Base-by-base conservation (phyloP, 2,888 invertebrate genomes). In the Entomobrya proxima region DNA sequence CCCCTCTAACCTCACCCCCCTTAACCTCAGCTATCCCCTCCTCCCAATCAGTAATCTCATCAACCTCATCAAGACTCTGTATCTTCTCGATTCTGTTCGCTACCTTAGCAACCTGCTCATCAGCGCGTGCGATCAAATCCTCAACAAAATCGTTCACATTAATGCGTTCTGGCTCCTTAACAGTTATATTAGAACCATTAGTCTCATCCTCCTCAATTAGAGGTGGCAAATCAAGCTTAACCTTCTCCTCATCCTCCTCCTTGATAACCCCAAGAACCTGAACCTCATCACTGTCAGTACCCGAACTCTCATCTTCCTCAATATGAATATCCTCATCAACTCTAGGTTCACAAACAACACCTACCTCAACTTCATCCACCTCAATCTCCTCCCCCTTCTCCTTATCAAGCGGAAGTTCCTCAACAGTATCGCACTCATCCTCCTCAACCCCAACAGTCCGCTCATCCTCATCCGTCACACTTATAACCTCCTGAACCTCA, bases 61-160 rank as follows among this genome's bases (percentile, higher is more conserved):
- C 87, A n/a, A 87, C 76, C 67, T 85, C 87, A 72, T 87, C 87
- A 4, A 87, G 30, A 37, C 77, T 77, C 77, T 85, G 85, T 47
- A 87, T 87, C 37, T 85, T 87, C 69, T 76, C 78, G 30, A 67
- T 77, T n/a, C n/a, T n/a, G 9, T 24, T 77, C 58, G 40, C 3
- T 0, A 6, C 15, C n/a, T 18, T 13, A 15, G 6, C 30, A 7
- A 50, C 67, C n/a, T 78, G 13, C 27, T 64, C 18, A 21, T 78
- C 78, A 3, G 47, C 78, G 30, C 24, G 5, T 3, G 40, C 64
- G 13, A 64, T n/a, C 47, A 78, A 40, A 11, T 64, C 32, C 3
- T 78, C 78, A 18, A 61, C 77, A 30, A 61, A 58, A 2, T 77
- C 77, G 18, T 58, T 7, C 21, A 37, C 77, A 1, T 13, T 13